These are phyloP conservation scores for Muscina levida DNA, from an alignment of 2,888 invertebrate species.

Conservation along the genomic window DNA sequence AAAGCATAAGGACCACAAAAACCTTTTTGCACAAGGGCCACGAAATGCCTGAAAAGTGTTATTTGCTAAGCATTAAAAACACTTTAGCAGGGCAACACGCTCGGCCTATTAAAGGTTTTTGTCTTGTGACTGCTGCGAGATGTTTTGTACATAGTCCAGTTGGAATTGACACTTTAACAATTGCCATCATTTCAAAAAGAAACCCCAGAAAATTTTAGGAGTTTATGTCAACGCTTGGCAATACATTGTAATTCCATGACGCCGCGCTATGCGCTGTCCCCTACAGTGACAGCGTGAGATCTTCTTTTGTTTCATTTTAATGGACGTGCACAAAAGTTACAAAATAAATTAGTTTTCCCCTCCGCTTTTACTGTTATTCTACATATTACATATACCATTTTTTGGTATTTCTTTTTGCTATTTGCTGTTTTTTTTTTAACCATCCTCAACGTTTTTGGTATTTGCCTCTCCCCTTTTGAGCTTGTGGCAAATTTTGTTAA, in stretches of 20 bases:
- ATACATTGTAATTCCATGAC: no score
- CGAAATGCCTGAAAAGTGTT: conserved; percentile 1
- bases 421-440: no score
- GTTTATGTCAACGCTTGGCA: no score
- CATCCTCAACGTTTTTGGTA: no score
- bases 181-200: conserved; percentile 23
- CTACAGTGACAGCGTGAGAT: no score
- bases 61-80: conserved; percentile 31
- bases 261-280: no score
- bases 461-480: no score
- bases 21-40: conserved; percentile 14
- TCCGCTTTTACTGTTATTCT: neutral
- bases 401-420: neutral
- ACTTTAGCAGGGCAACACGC: conserved; percentile 9
- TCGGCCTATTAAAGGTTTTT: neutral
- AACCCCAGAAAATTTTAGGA: no score
- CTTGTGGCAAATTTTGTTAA: no score
- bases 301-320: neutral
- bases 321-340: conserved; percentile 1
- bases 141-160: no score
- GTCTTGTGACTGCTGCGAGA: no score
- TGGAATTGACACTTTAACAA: conserved; percentile 1
- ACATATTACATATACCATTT: neutral
- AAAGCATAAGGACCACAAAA: neutral
- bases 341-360: conserved; percentile 24